Percentiles rank a stretch among this genome's conserved stretches.
Conservation (phyloP, 2,888 invertebrate species). For the Lypha dubia region DNA sequence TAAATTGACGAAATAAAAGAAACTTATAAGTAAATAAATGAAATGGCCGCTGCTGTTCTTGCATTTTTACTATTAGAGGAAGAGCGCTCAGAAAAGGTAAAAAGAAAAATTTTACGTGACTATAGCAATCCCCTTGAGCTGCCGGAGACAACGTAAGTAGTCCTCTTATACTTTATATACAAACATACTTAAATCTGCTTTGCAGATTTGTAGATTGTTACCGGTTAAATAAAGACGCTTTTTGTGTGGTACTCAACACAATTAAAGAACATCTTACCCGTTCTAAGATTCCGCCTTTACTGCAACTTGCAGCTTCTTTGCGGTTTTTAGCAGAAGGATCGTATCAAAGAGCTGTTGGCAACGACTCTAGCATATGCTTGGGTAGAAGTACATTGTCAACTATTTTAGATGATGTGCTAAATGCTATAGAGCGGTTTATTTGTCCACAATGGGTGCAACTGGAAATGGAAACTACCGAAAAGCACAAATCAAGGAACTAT, state of each 20-base stretch:
- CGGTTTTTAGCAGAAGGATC: conserved; percentile 15
- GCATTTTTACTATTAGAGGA: conserved; percentile 19
- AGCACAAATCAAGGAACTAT: too few relatives aligned
- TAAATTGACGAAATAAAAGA: conserved; percentile 16
- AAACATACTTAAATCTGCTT: too few relatives aligned
- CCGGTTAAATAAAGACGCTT: too few relatives aligned
- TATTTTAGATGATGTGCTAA: conserved; percentile 14
- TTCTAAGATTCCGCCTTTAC: too few relatives aligned
- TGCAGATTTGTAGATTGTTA: too few relatives aligned
- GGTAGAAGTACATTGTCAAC: conserved; percentile 33
- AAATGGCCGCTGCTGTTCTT: conserved; percentile 16
- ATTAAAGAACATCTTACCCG: too few relatives aligned
- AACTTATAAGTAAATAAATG: conserved; percentile 13
- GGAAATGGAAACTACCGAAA: too few relatives aligned
- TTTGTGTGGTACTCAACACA: too few relatives aligned
- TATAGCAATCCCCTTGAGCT: conserved; percentile 31
- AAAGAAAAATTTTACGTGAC: conserved; percentile 23
- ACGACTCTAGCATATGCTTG: conserved; percentile 11
- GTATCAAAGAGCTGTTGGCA: conserved; percentile 19
- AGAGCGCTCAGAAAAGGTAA: background rate
- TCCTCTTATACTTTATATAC: too few relatives aligned
- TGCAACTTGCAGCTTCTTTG: too few relatives aligned
- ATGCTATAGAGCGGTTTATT: too few relatives aligned
- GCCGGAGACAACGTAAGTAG: conserved; percentile 18
- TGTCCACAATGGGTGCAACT: too few relatives aligned